Conservation (phyloP, 2,888 invertebrate species). For the Phaedon cochleariae region DNA sequence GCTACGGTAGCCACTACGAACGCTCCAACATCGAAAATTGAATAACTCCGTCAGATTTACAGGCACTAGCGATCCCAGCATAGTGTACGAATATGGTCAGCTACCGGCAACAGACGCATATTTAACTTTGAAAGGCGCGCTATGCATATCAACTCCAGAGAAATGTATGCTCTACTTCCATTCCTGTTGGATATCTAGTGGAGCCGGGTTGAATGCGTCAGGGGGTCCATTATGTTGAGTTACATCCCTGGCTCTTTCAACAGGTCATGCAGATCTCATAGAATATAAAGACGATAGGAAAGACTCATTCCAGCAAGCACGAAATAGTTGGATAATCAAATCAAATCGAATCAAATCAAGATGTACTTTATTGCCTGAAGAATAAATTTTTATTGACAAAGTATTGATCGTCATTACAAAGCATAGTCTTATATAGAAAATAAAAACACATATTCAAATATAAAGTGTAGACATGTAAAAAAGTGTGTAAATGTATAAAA, state of each 20-base stretch:
- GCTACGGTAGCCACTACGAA: slow-evolving; percentile 37
- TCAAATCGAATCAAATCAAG: too few species aligned
- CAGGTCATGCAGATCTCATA: not conserved
- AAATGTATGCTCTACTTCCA: slow-evolving; percentile 8
- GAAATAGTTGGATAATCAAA: too few species aligned
- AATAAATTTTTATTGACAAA: too few species aligned
- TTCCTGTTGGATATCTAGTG: not conserved
- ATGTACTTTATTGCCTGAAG: too few species aligned
- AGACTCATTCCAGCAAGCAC: too few species aligned
- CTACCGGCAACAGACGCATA: not conserved
- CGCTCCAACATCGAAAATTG: slow-evolving; percentile 42
- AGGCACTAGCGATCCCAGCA: not conserved
- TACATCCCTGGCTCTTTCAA: not conserved
- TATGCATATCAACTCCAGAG: slow-evolving; percentile 5
- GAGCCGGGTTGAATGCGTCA: not conserved
- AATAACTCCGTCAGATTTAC: slow-evolving; percentile 43
- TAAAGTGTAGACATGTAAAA: too few species aligned
- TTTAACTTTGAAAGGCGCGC: not conserved
- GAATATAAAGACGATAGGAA: not conserved
- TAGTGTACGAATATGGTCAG: not conserved
- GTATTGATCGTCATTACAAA: too few species aligned
- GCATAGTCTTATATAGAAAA: too few species aligned
- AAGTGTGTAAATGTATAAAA: too few species aligned
- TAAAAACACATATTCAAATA: too few species aligned
- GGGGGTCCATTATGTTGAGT: not conserved